These are phyloP conservation scores for Galeruca laticollis DNA, from an alignment of 2,888 invertebrate genomes.

Conservation along the genomic window DNA sequence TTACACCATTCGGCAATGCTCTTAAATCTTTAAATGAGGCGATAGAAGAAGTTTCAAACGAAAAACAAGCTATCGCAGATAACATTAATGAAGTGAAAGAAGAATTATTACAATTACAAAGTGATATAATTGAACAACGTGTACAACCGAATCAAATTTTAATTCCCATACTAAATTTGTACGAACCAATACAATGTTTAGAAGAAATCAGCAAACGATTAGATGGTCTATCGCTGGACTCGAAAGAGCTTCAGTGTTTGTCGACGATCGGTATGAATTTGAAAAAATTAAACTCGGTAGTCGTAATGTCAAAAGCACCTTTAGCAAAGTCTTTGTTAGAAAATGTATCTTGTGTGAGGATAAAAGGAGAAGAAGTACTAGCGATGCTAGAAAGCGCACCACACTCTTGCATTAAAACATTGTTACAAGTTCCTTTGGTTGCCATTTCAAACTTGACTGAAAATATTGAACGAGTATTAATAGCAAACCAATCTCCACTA, in stretches of 20 bases:
- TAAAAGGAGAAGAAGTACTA: slow-evolving; percentile 42
- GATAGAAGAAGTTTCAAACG: background rate
- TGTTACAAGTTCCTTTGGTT: slow-evolving; percentile 26
- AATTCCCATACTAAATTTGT: slow-evolving; percentile 47
- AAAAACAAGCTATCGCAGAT: slow-evolving; percentile 36
- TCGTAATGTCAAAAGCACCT: slow-evolving; percentile 44
- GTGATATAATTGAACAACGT: slow-evolving; percentile 44
- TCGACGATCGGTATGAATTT: slow-evolving; percentile 41
- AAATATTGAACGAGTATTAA: slow-evolving; percentile 8
- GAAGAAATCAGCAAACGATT: slow-evolving; percentile 33
- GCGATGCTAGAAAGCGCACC: slow-evolving; percentile 36
- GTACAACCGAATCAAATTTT: slow-evolving; percentile 43
- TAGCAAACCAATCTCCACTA: slow-evolving; percentile 22
- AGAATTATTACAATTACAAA: slow-evolving; percentile 46
- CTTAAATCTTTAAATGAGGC: background rate
- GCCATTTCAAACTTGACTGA: slow-evolving; percentile 10
- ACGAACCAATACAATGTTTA: slow-evolving; percentile 44
- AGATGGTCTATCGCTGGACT: slow-evolving; percentile 23
- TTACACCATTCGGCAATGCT: background rate
- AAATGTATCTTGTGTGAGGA: slow-evolving; percentile 34
- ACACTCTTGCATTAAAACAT: slow-evolving; percentile 4
- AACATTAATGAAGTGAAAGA: slow-evolving; percentile 44
- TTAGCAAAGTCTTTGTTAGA: slow-evolving; percentile 48
- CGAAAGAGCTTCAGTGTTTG: slow-evolving; percentile 36
- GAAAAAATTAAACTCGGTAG: slow-evolving; percentile 43